These are phyloP conservation scores for Aythya baeri DNA, from an alignment of 2,113 vertebrate species.

Conservation along the genomic window DNA sequence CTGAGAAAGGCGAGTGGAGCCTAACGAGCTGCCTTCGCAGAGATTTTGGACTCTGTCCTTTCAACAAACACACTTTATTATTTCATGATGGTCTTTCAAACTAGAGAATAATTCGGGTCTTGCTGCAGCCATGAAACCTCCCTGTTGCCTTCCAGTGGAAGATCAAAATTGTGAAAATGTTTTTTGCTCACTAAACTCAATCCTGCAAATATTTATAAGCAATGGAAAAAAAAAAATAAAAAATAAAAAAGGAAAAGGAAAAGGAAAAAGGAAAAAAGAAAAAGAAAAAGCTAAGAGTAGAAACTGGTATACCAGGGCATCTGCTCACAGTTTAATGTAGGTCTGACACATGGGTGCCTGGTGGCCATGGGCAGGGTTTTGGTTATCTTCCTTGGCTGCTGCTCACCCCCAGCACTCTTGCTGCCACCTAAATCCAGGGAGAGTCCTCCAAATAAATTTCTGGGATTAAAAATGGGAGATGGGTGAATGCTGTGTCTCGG, in stretches of 20 bases:
- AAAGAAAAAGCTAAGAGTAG: too few relatives aligned
- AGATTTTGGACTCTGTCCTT: neutral
- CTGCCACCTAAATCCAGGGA: neutral
- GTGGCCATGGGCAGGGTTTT: neutral
- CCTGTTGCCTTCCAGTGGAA: neutral
- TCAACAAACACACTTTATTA: neutral
- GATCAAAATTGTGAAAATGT: neutral
- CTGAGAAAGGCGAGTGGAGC: neutral
- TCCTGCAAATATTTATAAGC: neutral
- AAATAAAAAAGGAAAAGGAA: neutral
- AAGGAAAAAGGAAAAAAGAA: neutral
- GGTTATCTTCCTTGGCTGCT: neutral
- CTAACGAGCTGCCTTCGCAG: fast-evolving
- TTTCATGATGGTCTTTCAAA: neutral
- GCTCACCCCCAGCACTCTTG: neutral
- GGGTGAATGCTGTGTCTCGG: fast-evolving
- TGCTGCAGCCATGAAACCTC: neutral
- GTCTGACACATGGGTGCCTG: fast-evolving
- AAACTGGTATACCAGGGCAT: neutral
- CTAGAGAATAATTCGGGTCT: neutral
- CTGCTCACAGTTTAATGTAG: neutral
- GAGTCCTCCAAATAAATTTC: fast-evolving
- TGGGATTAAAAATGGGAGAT: neutral
- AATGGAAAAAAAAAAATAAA: too few relatives aligned
- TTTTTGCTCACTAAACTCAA: neutral